Conservation (phyloP, 2,113 vertebrate genomes). For the Australoheros scitulus region DNA sequence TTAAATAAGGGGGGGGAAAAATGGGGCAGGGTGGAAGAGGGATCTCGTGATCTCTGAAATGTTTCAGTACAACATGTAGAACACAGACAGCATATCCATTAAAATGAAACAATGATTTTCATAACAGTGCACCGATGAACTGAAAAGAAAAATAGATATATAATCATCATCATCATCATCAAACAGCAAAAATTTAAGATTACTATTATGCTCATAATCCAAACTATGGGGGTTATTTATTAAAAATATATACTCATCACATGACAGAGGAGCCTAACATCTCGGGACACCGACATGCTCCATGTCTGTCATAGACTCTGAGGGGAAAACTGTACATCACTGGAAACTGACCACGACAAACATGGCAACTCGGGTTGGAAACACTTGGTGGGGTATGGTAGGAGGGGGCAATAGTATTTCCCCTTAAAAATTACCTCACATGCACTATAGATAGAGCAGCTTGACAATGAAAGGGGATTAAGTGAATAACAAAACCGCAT, state of each 20-base stretch:
- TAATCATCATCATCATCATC: constrained; percentile 63
- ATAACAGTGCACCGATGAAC: constrained; percentile 78
- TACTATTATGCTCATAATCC: constrained; percentile 74
- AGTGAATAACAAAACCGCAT: constrained; percentile 44
- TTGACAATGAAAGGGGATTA: constrained; percentile 42
- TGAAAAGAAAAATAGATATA: constrained; percentile 55
- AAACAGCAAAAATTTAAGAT: constrained; percentile 73
- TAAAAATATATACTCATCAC: constrained; percentile 80
- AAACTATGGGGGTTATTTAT: constrained; percentile 74
- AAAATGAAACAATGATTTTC: constrained; percentile 66
- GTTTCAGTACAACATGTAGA: constrained; percentile 85
- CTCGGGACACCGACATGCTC: constrained; percentile 71
- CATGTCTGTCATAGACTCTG: constrained; percentile 74
- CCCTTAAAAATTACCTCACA: constrained; percentile 66
- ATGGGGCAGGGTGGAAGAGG: neutral
- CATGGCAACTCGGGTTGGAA: constrained; percentile 66
- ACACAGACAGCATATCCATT: constrained; percentile 76
- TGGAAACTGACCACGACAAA: constrained; percentile 76
- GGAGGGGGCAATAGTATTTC: constrained; percentile 44
- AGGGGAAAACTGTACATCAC: constrained; percentile 74
- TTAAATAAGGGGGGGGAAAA: neutral
- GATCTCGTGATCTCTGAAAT: constrained; percentile 71
- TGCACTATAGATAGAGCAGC: constrained; percentile 74
- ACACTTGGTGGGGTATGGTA: constrained; percentile 35
- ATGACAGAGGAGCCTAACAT: constrained; percentile 75